Percentiles rank a stretch among this genome's conserved stretches.
These are phyloP conservation scores for Athene noctua DNA, from an alignment of 2,113 vertebrate species.

Conservation along the genomic window DNA sequence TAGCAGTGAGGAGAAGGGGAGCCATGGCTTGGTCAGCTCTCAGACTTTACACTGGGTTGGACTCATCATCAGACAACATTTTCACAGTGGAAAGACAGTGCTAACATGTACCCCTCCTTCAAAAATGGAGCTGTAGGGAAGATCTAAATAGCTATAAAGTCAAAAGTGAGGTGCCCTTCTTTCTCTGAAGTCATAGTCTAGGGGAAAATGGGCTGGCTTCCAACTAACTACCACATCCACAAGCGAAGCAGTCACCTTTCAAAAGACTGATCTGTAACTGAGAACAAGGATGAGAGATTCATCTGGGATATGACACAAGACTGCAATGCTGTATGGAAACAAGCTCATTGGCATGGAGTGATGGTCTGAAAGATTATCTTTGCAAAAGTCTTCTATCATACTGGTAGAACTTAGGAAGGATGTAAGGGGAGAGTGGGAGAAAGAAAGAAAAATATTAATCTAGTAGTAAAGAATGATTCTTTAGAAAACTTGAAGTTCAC, in stretches of 20 bases:
- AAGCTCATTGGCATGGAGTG: neutral
- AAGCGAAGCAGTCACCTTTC: neutral
- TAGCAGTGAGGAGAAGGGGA: neutral
- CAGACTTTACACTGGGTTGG: neutral
- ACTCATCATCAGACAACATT: neutral
- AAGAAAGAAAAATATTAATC: neutral
- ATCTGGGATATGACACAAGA: neutral
- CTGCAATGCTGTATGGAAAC: neutral
- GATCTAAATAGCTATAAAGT: neutral
- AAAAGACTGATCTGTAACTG: neutral
- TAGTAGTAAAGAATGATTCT: neutral
- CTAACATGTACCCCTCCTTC: neutral
- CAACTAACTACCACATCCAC: neutral
- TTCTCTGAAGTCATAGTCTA: neutral
- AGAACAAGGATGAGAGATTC: neutral
- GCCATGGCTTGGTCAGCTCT: accelerated
- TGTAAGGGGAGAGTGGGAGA: neutral
- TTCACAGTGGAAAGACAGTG: neutral
- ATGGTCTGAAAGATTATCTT: neutral
- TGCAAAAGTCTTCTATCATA: neutral
- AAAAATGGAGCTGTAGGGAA: neutral
- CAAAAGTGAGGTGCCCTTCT: neutral
- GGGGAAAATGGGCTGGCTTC: neutral
- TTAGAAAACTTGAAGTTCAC: neutral
- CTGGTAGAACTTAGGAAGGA: neutral